Evolutionary conservation across 2,888 invertebrate genomes (phyloP).

Genomic region (Lycocerus yunnanus): DNA sequence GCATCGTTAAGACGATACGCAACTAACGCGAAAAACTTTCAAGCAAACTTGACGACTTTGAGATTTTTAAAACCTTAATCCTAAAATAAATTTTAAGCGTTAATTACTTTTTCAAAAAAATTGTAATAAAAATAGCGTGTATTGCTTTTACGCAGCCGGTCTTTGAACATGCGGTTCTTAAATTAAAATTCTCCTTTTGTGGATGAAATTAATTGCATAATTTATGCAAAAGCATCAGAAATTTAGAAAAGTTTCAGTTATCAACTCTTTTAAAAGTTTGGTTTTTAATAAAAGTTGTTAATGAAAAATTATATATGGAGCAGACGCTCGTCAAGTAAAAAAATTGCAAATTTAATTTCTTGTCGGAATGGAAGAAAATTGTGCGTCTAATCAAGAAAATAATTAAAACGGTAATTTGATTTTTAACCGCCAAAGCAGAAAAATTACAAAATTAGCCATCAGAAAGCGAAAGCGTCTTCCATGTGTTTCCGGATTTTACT

Average conservation of each 20-base stretch:
- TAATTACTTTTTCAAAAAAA: conserved; percentile 11
- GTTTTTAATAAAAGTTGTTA: not conserved
- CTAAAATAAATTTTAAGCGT: conserved; percentile 25
- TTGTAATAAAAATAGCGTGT: not conserved
- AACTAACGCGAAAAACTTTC: conserved; percentile 7
- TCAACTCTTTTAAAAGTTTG: too few species aligned
- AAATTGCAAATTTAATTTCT: not conserved
- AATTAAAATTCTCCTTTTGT: not conserved
- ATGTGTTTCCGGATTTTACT: too few species aligned
- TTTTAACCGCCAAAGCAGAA: not conserved
- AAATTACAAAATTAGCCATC: not conserved
- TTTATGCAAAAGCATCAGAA: not conserved
- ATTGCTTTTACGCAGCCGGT: conserved; percentile 18
- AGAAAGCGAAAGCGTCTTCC: not conserved
- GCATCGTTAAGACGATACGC: conserved; percentile 23
- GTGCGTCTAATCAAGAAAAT: not conserved
- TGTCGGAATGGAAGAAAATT: not conserved
- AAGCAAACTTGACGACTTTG: conserved; percentile 11
- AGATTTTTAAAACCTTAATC: conserved; percentile 21
- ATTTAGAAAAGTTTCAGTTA: not conserved
- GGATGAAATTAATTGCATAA: not conserved
- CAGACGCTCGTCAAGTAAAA: not conserved
- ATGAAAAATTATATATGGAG: not conserved
- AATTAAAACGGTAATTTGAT: not conserved
- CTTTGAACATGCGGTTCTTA: not conserved